phyloP scores from a whole-genome alignment of 2,797 vertebrate species.

The Benthosema pterotum region DNA sequence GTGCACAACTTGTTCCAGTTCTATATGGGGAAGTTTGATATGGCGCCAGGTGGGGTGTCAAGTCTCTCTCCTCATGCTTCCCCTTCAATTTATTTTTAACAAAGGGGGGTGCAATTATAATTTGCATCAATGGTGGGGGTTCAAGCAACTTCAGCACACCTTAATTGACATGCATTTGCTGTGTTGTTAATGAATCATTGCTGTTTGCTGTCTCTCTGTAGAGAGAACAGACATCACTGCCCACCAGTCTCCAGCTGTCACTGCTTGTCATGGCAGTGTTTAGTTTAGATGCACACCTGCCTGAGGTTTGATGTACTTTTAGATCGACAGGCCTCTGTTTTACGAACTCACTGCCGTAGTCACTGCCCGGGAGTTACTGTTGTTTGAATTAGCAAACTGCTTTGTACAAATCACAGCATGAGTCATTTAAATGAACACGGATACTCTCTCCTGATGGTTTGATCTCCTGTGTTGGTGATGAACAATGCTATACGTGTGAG shows the following conservation, averaged over 20 bases:
- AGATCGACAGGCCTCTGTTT: slow-evolving; percentile 8
- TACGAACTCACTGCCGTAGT: slow-evolving; percentile 1
- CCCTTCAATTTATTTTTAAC: slow-evolving; percentile 10
- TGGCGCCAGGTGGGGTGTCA: not conserved
- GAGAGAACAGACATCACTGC: slow-evolving; percentile 43
- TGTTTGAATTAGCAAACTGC: not conserved
- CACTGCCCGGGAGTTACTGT: not conserved
- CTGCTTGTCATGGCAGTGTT: slow-evolving; percentile 43
- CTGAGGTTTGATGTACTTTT: slow-evolving; percentile 42
- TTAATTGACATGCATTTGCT: slow-evolving; percentile 7
- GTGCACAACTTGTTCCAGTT: slow-evolving; percentile 14
- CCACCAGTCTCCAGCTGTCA: slow-evolving; percentile 27
- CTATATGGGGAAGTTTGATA: not conserved
- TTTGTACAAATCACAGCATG: too few species aligned
- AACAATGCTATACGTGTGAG: too few species aligned
- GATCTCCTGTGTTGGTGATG: slow-evolving; percentile 3
- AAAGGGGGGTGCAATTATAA: slow-evolving; percentile 22
- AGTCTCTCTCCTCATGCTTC: slow-evolving; percentile 5
- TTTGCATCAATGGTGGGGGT: slow-evolving; percentile 18
- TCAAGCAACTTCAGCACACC: slow-evolving; percentile 29
- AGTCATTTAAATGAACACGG: not conserved
- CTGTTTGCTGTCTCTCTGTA: slow-evolving; percentile 36
- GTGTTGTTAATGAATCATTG: slow-evolving; percentile 43
- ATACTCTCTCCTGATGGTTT: not conserved
- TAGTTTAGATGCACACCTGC: slow-evolving; percentile 38